Conservation (phyloP, 2,113 vertebrate species). For the Microtus oregoni region DNA sequence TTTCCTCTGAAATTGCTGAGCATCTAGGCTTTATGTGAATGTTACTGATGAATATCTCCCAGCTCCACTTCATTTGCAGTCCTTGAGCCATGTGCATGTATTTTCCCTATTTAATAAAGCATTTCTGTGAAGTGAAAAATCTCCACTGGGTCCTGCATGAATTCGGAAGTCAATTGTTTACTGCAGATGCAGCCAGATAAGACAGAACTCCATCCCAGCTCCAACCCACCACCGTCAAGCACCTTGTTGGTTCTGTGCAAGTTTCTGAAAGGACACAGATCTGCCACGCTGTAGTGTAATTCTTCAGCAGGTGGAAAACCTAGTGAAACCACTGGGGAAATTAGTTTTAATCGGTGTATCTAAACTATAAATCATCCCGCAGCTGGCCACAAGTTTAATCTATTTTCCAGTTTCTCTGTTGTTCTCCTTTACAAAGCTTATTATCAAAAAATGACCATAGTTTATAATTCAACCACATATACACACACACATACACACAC, state of each 20-base stretch:
- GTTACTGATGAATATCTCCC: background rate
- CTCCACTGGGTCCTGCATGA: conserved; percentile 5
- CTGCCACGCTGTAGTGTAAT: background rate
- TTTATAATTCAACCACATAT: conserved; percentile 16
- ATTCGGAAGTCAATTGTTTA: background rate
- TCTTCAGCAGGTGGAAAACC: background rate
- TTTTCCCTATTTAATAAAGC: conserved; percentile 36
- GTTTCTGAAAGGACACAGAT: conserved; percentile 39
- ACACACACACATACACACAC: background rate
- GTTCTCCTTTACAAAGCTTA: conserved; percentile 23
- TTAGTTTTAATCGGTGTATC: conserved; percentile 26
- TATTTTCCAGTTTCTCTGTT: conserved; percentile 12
- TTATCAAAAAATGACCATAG: background rate
- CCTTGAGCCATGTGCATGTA: background rate
- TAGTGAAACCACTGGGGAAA: conserved; percentile 38
- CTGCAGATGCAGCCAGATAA: background rate
- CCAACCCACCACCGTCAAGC: background rate
- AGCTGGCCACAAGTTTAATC: conserved; percentile 45
- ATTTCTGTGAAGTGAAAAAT: background rate
- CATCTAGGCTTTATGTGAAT: background rate
- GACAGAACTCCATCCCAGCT: background rate
- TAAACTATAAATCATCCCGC: conserved; percentile 12
- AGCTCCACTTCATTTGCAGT: background rate
- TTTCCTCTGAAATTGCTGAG: background rate
- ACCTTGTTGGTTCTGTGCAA: background rate